phyloP scores from a whole-genome alignment of 2,113 vertebrate genomes.

The Gymnorhina tibicen region DNA sequence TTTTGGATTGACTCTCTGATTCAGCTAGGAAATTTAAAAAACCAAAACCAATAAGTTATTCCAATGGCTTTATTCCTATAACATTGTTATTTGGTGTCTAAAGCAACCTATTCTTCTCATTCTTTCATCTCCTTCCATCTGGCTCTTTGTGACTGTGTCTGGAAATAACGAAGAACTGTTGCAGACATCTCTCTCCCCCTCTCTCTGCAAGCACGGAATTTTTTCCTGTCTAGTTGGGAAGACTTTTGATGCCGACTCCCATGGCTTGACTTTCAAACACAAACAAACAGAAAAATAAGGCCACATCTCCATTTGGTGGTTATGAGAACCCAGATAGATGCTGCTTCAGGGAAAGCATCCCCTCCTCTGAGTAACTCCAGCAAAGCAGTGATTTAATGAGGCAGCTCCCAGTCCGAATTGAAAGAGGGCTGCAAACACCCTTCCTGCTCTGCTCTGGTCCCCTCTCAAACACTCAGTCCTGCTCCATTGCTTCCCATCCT shows the following conservation, averaged over 20 bases:
- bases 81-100: not conserved
- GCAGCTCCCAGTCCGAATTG: not conserved
- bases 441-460: not conserved
- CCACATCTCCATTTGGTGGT: not conserved
- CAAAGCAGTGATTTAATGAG: not conserved
- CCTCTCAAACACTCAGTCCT: not conserved
- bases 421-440: not conserved
- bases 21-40: not conserved
- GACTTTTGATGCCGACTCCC: not conserved
- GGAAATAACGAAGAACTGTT: constrained; percentile 19
- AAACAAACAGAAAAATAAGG: constrained; percentile 28
- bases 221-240: constrained; percentile 5
- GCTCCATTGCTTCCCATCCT: not conserved
- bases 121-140: constrained; percentile 50
- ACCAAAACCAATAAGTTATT: not conserved
- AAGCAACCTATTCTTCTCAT: constrained; percentile 20
- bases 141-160: not conserved
- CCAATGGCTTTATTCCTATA: constrained; percentile 1
- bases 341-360: not conserved
- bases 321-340: not conserved
- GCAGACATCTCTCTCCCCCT: not conserved
- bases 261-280: not conserved
- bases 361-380: not conserved
- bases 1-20: not conserved
- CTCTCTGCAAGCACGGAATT: not conserved